Percentiles rank a stretch among this genome's conserved stretches.
Evolutionary conservation across 2,797 vertebrate genomes (phyloP).

Genomic region (Menidia menidia): DNA sequence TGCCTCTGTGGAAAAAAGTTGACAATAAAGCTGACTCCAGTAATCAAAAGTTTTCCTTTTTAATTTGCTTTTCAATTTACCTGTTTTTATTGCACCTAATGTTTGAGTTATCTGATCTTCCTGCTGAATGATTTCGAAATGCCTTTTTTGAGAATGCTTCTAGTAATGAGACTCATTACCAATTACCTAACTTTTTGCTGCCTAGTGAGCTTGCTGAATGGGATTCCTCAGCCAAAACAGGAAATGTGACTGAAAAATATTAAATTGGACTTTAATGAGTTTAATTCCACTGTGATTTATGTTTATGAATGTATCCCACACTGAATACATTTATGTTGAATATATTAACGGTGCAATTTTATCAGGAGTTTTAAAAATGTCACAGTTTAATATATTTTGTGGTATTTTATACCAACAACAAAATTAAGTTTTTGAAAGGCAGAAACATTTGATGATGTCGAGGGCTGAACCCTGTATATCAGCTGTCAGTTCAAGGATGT

Average conservation of each 20-base stretch:
- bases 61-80: conserved; percentile 61
- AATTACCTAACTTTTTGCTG: conserved; percentile 59
- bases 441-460: conserved; percentile 24
- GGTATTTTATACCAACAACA: conserved; percentile 13
- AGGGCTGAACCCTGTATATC: conserved; percentile 23
- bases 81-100: conserved; percentile 56
- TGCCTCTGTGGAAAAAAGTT: conserved; percentile 26
- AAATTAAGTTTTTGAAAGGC: conserved; percentile 4
- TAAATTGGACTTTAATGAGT: conserved; percentile 67
- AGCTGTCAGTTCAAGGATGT: neutral
- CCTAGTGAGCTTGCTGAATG: conserved; percentile 56
- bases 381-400: conserved; percentile 16
- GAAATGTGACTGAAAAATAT: conserved; percentile 60
- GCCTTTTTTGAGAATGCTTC: conserved; percentile 59
- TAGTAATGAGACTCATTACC: conserved; percentile 56
- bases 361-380: conserved; percentile 16
- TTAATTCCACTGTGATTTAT: conserved; percentile 51
- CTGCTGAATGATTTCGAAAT: conserved; percentile 60
- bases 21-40: conserved; percentile 42
- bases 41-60: conserved; percentile 36
- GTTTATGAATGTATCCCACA: conserved; percentile 41
- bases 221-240: conserved; percentile 53
- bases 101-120: conserved; percentile 68
- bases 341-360: conserved; percentile 32
- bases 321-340: conserved; percentile 25